Percentiles rank a stretch among this genome's conserved stretches.
Evolutionary conservation across 2,888 invertebrate genomes (phyloP).

Genomic region (Malthinus seriepunctatus): DNA sequence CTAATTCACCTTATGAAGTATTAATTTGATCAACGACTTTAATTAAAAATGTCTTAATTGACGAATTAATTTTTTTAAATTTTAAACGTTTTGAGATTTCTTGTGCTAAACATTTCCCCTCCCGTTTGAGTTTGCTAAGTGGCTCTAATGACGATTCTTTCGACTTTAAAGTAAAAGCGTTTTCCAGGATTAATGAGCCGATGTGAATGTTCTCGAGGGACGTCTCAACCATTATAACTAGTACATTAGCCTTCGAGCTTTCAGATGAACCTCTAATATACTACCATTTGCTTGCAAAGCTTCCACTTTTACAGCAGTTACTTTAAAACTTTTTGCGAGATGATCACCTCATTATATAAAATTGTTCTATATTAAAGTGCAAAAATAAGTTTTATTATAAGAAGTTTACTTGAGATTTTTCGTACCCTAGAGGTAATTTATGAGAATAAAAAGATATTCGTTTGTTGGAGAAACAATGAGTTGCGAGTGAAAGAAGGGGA

Average conservation of each 20-base stretch:
- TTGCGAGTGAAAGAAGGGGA: neutral
- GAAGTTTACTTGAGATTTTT: slow-evolving; percentile 11
- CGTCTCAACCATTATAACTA: slow-evolving; percentile 32
- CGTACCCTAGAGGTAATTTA: slow-evolving; percentile 10
- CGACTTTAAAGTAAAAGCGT: slow-evolving; percentile 36
- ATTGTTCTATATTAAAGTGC: slow-evolving; percentile 4
- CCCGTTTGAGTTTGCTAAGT: slow-evolving; percentile 20
- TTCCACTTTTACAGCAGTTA: slow-evolving; percentile 15
- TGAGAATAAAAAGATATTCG: slow-evolving; percentile 4
- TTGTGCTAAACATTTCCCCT: slow-evolving; percentile 10
- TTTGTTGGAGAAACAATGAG: slow-evolving; percentile 12
- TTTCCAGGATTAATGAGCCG: slow-evolving; percentile 38
- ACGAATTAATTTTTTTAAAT: neutral
- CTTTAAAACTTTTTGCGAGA: slow-evolving; percentile 20
- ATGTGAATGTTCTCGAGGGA: slow-evolving; percentile 34
- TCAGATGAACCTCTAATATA: slow-evolving; percentile 28
- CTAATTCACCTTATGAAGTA: neutral
- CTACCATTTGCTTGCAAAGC: slow-evolving; percentile 12
- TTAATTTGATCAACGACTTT: neutral
- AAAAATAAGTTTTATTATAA: slow-evolving; percentile 11
- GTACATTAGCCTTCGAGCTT: slow-evolving; percentile 32
- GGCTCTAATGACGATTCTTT: slow-evolving; percentile 33
- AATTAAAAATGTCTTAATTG: neutral
- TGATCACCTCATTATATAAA: slow-evolving; percentile 13
- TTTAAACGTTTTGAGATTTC: neutral